These are phyloP conservation scores for Naso thynnoides DNA, from an alignment of 2,797 vertebrate genomes.

Conservation along the genomic window DNA sequence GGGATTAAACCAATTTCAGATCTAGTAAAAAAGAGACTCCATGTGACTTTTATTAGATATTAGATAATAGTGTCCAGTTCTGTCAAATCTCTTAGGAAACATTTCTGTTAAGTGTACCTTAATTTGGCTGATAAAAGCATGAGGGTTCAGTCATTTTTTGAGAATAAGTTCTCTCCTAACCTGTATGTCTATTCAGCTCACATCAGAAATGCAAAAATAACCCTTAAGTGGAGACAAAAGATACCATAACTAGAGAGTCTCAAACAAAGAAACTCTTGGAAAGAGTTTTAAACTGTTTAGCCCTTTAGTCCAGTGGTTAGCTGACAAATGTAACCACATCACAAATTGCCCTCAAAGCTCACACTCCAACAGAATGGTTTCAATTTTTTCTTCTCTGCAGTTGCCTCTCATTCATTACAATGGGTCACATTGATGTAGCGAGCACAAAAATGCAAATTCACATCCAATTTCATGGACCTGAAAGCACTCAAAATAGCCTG, in stretches of 20 bases:
- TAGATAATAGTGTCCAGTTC: background rate
- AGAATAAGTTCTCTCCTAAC: background rate
- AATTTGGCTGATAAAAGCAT: background rate
- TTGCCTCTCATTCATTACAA: conserved; percentile 71
- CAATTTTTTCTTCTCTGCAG: conserved; percentile 44
- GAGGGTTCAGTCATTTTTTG: background rate
- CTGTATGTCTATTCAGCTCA: background rate
- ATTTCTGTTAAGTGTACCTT: background rate
- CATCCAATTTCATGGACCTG: conserved; percentile 83
- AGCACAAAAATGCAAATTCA: conserved; percentile 80
- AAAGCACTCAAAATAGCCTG: conserved; percentile 80
- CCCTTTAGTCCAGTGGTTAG: conserved; percentile 31
- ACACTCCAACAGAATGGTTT: conserved; percentile 52
- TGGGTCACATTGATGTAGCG: conserved; percentile 72
- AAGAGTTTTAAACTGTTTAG: conserved; percentile 25
- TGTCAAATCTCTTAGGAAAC: background rate
- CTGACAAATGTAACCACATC: conserved; percentile 54
- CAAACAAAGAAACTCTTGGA: conserved; percentile 16
- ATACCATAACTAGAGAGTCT: background rate
- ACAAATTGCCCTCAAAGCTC: conserved; percentile 51
- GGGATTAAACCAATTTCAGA: background rate
- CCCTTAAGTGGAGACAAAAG: conserved; percentile 21
- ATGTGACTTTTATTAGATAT: background rate
- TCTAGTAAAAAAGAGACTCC: background rate
- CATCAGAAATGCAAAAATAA: conserved; percentile 6